Evolutionary conservation across 2,113 vertebrate genomes (phyloP), one percentile per base, ranked within the genome.

Genomic region (Phocoena sinus): DNA sequence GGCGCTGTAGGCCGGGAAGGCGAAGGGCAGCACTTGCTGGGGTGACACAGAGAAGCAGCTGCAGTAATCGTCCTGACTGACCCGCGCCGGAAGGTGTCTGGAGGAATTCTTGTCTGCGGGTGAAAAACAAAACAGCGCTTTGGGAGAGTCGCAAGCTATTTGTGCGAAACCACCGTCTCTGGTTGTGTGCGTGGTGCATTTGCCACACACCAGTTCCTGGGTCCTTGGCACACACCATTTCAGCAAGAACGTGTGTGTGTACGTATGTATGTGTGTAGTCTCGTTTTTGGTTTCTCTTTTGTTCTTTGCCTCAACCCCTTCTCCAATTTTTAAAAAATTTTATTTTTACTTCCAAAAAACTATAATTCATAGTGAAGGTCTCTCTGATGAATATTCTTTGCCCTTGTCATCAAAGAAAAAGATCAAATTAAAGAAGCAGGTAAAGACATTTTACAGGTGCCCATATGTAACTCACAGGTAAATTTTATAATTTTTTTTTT

Each of bases 21-120:
- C 93, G 36, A 98, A 99, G 33, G 98, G 98, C 41, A 99, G 97
- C 53, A 99, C 67, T 76, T 73, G 96, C 89, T 98, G 97, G 47
- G 98, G 96, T 1, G 98, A 97, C 47, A 99, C 68, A 10, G 79
- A 97, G 94, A 97, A 95, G 77, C 44, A 70, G 36, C 87, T 13
- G 1, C 36, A 50, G 20, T 95, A 80, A 11, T 89, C 58, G 8
- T 99, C 97, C 81, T 98, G 96, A 38, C 36, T 96, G 13, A 79
- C 13, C 9, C 31, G 56, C 86, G n/a, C 2, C 62, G 60, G 96
- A 44, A 58, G 15, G 31, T 36, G n/a, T 90, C 44, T 94, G 95
- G 95, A 97, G 81, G 44, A 3, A 65, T 41, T 82, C 23, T 63
- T 82, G 12, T 79, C 95, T 97, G 13, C 0, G 38, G 41, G 63